Evolutionary conservation across 64 coral and sea anemone species (phyloP).

Genomic region (Actinia tenebrosa): DNA sequence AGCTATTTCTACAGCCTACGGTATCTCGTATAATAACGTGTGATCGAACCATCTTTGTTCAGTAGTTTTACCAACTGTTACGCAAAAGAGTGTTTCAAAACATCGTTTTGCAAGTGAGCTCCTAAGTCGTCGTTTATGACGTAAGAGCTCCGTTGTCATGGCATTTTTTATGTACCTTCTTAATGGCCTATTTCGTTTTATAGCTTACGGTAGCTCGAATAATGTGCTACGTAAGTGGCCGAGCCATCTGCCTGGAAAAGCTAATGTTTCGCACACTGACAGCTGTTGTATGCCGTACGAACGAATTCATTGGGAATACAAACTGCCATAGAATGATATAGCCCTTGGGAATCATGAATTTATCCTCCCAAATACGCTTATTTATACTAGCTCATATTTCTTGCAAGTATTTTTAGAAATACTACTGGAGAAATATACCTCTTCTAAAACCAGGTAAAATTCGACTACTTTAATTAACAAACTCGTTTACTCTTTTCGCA

Average conservation of each 20-base stretch:
- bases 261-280: background rate
- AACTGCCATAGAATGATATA: background rate
- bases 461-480: background rate
- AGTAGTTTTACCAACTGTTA: background rate
- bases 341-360: background rate
- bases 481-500: background rate
- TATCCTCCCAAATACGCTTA: background rate
- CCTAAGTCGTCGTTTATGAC: background rate
- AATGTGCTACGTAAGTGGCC: background rate
- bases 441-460: background rate
- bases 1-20: no score
- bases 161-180: background rate
- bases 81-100: background rate
- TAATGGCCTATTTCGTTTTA: background rate
- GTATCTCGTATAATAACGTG: no score
- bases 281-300: background rate
- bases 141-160: background rate
- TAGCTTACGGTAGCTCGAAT: background rate
- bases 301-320: background rate
- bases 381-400: background rate
- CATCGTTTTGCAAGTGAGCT: no score
- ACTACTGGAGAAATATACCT: background rate
- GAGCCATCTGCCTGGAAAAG: background rate
- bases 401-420: background rate
- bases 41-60: no score